Evolutionary conservation across 2,888 invertebrate genomes (phyloP), one percentile per base, ranked within the genome.

Genomic region (Epiperipatus broadwayi): DNA sequence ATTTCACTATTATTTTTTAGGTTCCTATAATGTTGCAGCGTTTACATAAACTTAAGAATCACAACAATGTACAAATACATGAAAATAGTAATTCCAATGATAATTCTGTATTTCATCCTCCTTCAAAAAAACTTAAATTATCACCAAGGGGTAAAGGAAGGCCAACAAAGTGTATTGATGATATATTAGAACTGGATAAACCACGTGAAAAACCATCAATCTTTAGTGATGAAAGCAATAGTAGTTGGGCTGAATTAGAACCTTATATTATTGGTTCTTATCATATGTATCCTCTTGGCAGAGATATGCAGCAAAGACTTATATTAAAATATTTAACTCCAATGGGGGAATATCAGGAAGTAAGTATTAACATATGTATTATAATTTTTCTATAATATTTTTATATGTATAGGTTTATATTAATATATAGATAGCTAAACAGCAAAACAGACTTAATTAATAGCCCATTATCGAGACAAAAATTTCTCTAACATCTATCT

Each of bases 301-400:
- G 75, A 37, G 78, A 79, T 1, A 87, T 89, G 21, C 75, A 78
- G 55, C 91, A 93, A 58, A 77, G 93, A 65, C 68, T 93, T 2
- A 87, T 93, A 51, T 62, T 95, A 20, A 71, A 85, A 48, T 97
- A 91, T 57, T 67, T 97, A n/a, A 80, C 85, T 3, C 84, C 93
- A 0, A 78, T 93, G 72, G 95, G 91, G 10, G 95, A 93, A 56
- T 95, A 93, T 57, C 95, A 95, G 58, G 93, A 91, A 66, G 74
- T 74, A 44, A 55, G 52, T 48, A 4, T 12, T 8, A 31, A n/a
- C 19, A 16, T 21, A 10, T 8, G 19, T 16, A 10, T 33, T 12
- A 10, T 34, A 20, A 18, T 16, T 2, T 12, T 34, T 34, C 19
- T 18, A 7, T 30, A 8, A 25, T 25, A n/a, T n/a, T n/a, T n/a